Conservation (phyloP, 2,113 vertebrate genomes). For the Anolis carolinensis region DNA sequence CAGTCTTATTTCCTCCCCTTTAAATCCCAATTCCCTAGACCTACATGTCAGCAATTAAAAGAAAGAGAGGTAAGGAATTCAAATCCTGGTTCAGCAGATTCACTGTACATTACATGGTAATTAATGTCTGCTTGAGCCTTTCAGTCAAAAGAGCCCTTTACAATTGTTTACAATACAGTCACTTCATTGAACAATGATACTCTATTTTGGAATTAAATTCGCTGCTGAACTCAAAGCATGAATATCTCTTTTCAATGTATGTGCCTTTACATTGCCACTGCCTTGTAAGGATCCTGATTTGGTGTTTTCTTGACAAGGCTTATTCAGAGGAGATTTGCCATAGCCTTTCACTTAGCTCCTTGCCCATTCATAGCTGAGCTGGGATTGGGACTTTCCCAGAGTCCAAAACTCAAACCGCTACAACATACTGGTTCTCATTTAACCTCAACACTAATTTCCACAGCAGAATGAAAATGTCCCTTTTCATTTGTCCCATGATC, state of each 20-base stretch:
- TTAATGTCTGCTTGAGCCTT: background rate
- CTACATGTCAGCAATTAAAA: slow-evolving; percentile 38
- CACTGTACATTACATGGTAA: slow-evolving; percentile 1
- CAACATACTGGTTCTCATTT: too few species aligned
- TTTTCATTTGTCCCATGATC: background rate
- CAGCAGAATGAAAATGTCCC: background rate
- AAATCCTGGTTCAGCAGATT: slow-evolving; percentile 43
- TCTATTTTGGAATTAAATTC: background rate
- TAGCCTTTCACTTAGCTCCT: background rate
- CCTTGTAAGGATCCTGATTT: too few species aligned
- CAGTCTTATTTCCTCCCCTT: slow-evolving; percentile 41
- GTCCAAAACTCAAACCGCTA: too few species aligned
- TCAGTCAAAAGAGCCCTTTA: background rate
- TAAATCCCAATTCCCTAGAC: slow-evolving; percentile 40
- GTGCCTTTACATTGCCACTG: too few species aligned
- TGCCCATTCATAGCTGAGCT: too few species aligned
- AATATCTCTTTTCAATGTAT: too few species aligned
- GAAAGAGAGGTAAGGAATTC: slow-evolving; percentile 26
- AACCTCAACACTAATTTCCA: background rate
- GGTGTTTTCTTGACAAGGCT: too few species aligned
- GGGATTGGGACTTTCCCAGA: too few species aligned
- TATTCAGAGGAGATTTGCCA: too few species aligned
- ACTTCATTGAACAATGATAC: background rate
- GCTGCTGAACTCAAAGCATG: too few species aligned
- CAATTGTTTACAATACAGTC: background rate